Evolutionary conservation across 2,113 vertebrate species (phyloP).

Genomic region (Pollimyrus isidori): DNA sequence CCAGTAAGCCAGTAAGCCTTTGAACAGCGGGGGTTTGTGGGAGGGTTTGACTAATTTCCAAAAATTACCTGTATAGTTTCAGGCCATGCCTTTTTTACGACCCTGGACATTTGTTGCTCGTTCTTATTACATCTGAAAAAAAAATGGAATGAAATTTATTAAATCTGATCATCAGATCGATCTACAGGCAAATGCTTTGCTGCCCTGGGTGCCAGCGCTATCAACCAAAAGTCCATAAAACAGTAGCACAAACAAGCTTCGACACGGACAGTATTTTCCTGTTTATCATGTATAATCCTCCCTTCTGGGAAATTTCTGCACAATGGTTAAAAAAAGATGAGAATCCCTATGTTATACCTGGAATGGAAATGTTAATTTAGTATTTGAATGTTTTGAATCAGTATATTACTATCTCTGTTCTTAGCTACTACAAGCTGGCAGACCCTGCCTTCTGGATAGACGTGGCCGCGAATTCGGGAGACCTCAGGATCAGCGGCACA

Average conservation of each 20-base stretch:
- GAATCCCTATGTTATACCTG: background rate
- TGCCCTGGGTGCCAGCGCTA: background rate
- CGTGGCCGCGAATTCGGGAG: slow-evolving; percentile 57
- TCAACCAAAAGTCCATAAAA: background rate
- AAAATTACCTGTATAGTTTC: background rate
- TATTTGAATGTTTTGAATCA: background rate
- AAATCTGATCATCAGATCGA: background rate
- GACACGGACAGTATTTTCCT: background rate
- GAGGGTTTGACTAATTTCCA: background rate
- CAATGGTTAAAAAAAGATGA: background rate
- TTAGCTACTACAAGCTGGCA: slow-evolving; percentile 68
- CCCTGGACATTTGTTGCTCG: background rate
- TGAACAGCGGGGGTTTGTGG: background rate
- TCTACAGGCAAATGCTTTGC: background rate
- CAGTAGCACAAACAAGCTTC: background rate
- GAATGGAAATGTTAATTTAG: background rate
- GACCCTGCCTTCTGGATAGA: slow-evolving; percentile 72
- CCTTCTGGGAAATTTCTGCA: background rate
- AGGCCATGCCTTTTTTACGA: background rate
- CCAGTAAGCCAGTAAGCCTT: background rate
- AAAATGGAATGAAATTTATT: background rate
- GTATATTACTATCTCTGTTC: slow-evolving; percentile 20
- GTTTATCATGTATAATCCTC: background rate
- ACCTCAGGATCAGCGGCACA: slow-evolving; percentile 65
- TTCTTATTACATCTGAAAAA: background rate